A percentile compares a stretch with the other conserved stretches of the same genome.
Conservation (phyloP, 2,113 vertebrate genomes). For the Trinectes maculatus region DNA sequence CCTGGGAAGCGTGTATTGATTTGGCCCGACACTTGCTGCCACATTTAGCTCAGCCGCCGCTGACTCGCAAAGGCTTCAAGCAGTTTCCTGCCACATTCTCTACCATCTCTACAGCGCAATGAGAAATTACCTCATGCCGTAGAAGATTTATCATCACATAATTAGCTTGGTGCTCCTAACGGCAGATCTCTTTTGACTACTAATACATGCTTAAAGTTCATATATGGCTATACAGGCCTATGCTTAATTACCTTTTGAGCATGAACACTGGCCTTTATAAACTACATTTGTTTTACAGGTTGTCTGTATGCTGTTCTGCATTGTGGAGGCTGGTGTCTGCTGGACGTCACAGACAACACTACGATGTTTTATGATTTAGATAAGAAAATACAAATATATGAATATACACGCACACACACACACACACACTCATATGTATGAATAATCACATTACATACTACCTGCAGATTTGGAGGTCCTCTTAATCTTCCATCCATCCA, state of each 20-base stretch:
- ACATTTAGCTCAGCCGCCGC: slow-evolving; percentile 87
- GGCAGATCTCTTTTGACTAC: slow-evolving; percentile 84
- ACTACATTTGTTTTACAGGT: slow-evolving; percentile 56
- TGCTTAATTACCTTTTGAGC: slow-evolving; percentile 84
- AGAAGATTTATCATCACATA: slow-evolving; percentile 86
- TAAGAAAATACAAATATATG: too few relatives aligned
- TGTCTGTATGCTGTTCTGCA: slow-evolving; percentile 26
- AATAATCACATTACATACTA: too few relatives aligned
- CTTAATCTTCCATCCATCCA: too few relatives aligned
- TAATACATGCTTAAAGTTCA: slow-evolving; percentile 89
- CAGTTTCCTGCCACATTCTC: slow-evolving; percentile 89
- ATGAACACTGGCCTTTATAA: slow-evolving; percentile 55
- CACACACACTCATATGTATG: too few relatives aligned
- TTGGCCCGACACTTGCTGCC: slow-evolving; percentile 90
- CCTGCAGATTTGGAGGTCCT: too few relatives aligned
- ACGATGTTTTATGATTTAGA: too few relatives aligned
- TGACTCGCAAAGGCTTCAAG: slow-evolving; percentile 88
- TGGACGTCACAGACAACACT: slow-evolving; percentile 7
- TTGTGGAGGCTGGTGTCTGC: slow-evolving; percentile 8
- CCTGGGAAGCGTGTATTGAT: slow-evolving; percentile 90
- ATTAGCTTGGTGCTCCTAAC: slow-evolving; percentile 85
- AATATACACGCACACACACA: too few relatives aligned
- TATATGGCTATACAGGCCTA: slow-evolving; percentile 86
- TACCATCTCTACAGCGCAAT: slow-evolving; percentile 89
- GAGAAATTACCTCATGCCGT: slow-evolving; percentile 86